Percentiles rank a stretch among this genome's conserved stretches.
Evolutionary conservation across 1,140 invertebrate species (phyloP).

Genomic region (Papilio dardanus): DNA sequence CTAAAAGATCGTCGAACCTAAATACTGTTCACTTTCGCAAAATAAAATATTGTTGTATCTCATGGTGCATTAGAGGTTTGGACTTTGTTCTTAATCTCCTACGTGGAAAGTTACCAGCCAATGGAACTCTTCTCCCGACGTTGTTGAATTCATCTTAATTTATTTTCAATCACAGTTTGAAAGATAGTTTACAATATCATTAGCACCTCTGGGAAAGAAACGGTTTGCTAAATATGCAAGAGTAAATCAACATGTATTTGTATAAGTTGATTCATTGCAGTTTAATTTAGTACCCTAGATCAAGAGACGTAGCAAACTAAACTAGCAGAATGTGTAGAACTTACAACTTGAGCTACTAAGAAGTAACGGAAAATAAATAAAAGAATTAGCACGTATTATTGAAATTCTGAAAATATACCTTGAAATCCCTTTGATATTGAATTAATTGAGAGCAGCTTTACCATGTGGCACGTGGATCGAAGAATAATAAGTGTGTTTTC

Average conservation of each 20-base stretch:
- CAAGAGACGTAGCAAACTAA: not conserved
- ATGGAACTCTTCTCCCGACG: slow-evolving; percentile 24
- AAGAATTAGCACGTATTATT: not conserved
- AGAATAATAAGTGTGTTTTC: slow-evolving; percentile 31
- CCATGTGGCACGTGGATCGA: not conserved
- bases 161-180: slow-evolving; percentile 21
- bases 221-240: not conserved
- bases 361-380: not conserved
- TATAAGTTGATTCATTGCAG: not conserved
- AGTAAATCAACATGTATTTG: slow-evolving; percentile 1
- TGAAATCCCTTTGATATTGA: not conserved
- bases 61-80: not conserved
- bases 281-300: not conserved
- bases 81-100: not conserved
- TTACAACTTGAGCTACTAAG: not conserved
- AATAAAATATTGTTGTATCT: not conserved
- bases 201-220: not conserved
- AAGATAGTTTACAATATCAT: slow-evolving; percentile 22
- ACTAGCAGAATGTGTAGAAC: not conserved
- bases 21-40: not conserved
- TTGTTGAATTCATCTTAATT: slow-evolving; percentile 12
- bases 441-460: not conserved
- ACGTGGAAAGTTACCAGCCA: not conserved
- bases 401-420: not conserved
- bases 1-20: not conserved